Base-by-base conservation (phyloP, 2,888 invertebrate genomes). In the Lasioglossum leucozonium region DNA sequence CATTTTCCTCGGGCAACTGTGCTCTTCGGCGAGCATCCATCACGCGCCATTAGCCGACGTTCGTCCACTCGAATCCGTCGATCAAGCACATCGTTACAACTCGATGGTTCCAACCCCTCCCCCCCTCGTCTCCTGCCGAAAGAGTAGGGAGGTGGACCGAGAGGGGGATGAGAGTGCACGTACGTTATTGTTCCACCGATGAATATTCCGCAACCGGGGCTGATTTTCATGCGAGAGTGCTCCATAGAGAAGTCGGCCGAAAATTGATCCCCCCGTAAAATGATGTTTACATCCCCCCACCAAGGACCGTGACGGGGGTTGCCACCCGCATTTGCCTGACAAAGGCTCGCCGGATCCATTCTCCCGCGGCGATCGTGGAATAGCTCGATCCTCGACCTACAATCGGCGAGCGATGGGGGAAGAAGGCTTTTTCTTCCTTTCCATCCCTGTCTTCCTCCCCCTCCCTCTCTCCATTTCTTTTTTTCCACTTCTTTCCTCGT, bases 201-300 rank as follows among this genome's bases (percentile, higher is more conserved):
- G 78, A 86, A 86, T 86, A 85, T 81, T 71, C 78, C 69, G 55
- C 51, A 30, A n/a, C 37, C n/a, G 13, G 47, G 51, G 42, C 34
- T 81, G 67, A 81, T 84, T 77, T 78, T 81, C 76, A 81, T 85
- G 55, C 51, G 67, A 77, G 65, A 81, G 72, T 51, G 55, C 34
- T 62, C 67, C 72, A 37, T 69, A 62, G 75, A 62, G 58, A 65
- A 72, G 42, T 69, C 75, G 71, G 71, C 72, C n/a, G 77, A 75
- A 79, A 76, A 86, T 87, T 87, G 72, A 80, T 86, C 69, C 69
- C 51, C 51, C 72, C 69, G 65, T 72, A 44, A 78, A 86, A 86
- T 62, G 86, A 82, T 87, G 86, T 87, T 86, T 87, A 85, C 85
- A 77, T 85, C 79, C 79, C 72, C 55, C 72, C 72, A 62, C 67